These are phyloP conservation scores for Lasaia peninsularis DNA, from an alignment of 1,140 invertebrate species.

Conservation along the genomic window DNA sequence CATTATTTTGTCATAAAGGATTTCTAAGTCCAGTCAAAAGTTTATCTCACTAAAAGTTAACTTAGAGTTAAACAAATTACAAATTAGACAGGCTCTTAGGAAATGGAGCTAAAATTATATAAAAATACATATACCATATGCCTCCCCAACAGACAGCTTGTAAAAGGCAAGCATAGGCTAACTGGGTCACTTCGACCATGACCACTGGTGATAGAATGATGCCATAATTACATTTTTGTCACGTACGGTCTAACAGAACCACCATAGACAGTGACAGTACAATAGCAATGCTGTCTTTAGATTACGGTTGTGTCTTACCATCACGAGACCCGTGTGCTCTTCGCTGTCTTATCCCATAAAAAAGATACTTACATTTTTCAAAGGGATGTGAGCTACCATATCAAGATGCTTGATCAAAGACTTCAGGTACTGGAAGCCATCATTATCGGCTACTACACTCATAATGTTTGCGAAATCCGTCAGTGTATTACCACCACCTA, in stretches of 20 bases:
- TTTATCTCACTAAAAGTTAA: conserved; percentile 43
- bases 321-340: no score
- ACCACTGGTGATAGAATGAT: no score
- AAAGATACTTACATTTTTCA: conserved; percentile 80
- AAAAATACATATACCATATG: conserved; percentile 60
- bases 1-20: conserved; percentile 52
- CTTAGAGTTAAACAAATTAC: conserved; percentile 44
- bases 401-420: conserved; percentile 78
- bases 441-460: conserved; percentile 45
- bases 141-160: no score
- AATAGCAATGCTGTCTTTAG: no score
- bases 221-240: no score
- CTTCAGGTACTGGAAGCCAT: conserved; percentile 76
- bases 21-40: conserved; percentile 40
- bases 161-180: no score
- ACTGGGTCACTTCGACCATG: no score
- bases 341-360: conserved; percentile 17
- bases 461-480: conserved; percentile 78
- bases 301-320: no score
- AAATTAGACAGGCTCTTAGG: conserved; percentile 62
- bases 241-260: no score
- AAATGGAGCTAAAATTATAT: conserved; percentile 61
- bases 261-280: no score
- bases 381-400: conserved; percentile 83
- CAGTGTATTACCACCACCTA: conserved; percentile 78